Base-by-base conservation (phyloP, 2,797 vertebrate species). In the Selene dorsalis region DNA sequence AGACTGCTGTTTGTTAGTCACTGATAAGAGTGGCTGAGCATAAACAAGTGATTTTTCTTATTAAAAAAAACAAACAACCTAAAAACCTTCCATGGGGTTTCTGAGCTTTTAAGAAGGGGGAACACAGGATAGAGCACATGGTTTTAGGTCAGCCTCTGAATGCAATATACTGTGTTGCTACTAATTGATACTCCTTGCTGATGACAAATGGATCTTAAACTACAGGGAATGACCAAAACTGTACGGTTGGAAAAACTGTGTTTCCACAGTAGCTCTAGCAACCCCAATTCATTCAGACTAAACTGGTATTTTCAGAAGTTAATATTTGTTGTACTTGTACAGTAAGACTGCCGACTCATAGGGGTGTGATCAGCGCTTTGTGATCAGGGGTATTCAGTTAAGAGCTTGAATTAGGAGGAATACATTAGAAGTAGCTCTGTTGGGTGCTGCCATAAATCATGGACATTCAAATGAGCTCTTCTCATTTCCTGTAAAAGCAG, bases 401-500 rank as follows among this genome's bases (percentile, higher is more conserved):
- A n/a, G 22, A 72, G 13, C 53, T 56, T 73, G 47, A 35, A 56
- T 57, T 52, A 28, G 8, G 62, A 66, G 24, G 32, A 72, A 69
- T 69, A 65, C 39, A 61, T 76, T 41, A 59, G 8, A 28, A 24
- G 41, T 58, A 14, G 58, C 64, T 60, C 47, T 48, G 30, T 43
- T 35, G 41, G 47, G 18, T 43, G 50, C 39, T 65, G 73, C 38
- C 35, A 66, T 77, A 58, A 64, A 79, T 73, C 72, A 73, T 4
- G 1, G 9, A 30, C 41, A 38, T 61, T 75, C 53, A 82, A 71
- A 78, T 75, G 17, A 60, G 67, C 38, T 71, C 18, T 35, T 69
- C 28, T 73, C 39, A 64, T 81, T 72, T 71, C 38, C 55, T 73
- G 26, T 77, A 73, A 69, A 75, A 79, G 58, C 20, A 32, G 10